Percentiles rank a stretch among this genome's conserved stretches.
These are phyloP conservation scores for Hyphantria cunea DNA, from an alignment of 1,140 invertebrate species.

Conservation along the genomic window DNA sequence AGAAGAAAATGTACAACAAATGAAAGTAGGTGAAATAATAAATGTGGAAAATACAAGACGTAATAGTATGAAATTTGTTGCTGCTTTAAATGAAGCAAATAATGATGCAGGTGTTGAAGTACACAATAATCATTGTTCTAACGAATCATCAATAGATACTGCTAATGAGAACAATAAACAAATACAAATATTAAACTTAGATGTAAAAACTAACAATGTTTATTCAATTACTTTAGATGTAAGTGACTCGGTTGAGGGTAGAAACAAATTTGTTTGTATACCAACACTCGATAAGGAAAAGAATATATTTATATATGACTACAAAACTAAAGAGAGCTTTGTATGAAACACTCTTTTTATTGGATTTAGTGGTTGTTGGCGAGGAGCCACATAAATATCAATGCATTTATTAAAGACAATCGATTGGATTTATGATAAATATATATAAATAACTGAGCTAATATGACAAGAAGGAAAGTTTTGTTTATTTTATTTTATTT, in stretches of 20 bases:
- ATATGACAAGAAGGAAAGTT: neutral
- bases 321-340: constrained; percentile 77
- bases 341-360: constrained; percentile 48
- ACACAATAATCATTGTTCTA: constrained; percentile 42
- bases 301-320: constrained; percentile 80
- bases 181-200: constrained; percentile 78
- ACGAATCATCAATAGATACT: constrained; percentile 33
- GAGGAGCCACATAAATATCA: constrained; percentile 21
- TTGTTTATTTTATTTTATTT: neutral
- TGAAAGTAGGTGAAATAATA: constrained; percentile 77
- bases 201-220: constrained; percentile 74
- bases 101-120: constrained; percentile 60
- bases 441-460: constrained; percentile 7
- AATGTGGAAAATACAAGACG: constrained; percentile 75
- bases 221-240: constrained; percentile 75
- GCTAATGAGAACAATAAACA: constrained; percentile 70
- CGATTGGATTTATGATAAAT: constrained; percentile 10
- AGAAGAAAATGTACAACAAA: constrained; percentile 58
- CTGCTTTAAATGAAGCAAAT: constrained; percentile 67
- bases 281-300: constrained; percentile 59
- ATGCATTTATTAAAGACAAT: constrained; percentile 28
- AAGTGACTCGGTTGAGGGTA: constrained; percentile 58
- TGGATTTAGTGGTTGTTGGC: constrained; percentile 30
- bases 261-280: constrained; percentile 66
- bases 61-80: constrained; percentile 79